Evolutionary conservation across 2,888 invertebrate species (phyloP).

Genomic region (Digitonthophagus gazella): DNA sequence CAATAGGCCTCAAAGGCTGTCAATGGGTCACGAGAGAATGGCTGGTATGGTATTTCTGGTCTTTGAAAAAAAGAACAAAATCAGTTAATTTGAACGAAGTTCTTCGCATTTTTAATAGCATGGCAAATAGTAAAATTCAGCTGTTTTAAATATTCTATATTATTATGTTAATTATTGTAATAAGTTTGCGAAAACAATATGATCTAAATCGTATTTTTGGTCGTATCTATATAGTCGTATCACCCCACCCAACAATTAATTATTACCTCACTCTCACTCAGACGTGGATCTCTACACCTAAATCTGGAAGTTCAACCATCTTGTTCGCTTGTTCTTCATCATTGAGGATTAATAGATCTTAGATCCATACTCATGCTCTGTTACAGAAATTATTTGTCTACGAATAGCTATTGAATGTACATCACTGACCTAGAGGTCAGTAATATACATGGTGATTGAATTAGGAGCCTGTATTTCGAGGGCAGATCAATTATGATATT

Average conservation of each 20-base stretch:
- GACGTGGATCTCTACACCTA: too few species aligned
- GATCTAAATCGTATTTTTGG: not conserved
- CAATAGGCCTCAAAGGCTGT: constrained; percentile 12
- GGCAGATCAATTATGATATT: not conserved
- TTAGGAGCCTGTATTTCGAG: too few species aligned
- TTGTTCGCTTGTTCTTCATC: too few species aligned
- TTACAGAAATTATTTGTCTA: too few species aligned
- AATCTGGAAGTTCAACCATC: too few species aligned
- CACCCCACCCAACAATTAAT: constrained; percentile 2
- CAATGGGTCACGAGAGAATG: constrained; percentile 2
- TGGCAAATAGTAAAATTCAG: not conserved
- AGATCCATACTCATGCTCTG: too few species aligned
- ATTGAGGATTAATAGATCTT: too few species aligned
- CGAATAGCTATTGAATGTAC: too few species aligned
- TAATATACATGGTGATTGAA: too few species aligned
- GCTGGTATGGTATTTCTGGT: not conserved
- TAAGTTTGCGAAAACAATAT: not conserved
- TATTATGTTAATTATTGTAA: not conserved
- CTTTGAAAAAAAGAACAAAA: not conserved
- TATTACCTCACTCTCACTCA: constrained; percentile 13
- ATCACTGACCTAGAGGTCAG: too few species aligned
- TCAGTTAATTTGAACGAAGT: constrained; percentile 3
- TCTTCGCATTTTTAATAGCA: constrained; percentile 10
- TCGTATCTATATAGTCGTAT: constrained; percentile 6
- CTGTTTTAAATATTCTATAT: not conserved